Base-by-base conservation (phyloP, 2,888 invertebrate genomes). In the Apodemia mormo region DNA sequence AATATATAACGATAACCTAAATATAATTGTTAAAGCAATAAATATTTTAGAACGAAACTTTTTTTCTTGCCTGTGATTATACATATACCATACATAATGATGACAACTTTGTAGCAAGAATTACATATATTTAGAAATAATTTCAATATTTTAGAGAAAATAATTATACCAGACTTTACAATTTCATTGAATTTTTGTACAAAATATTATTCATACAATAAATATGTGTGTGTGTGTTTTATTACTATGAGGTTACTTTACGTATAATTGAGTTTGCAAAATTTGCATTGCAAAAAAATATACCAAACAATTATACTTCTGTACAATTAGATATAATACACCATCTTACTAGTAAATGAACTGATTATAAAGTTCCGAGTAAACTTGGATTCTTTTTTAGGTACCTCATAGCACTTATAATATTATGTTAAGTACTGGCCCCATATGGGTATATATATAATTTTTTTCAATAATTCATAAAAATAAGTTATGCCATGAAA, bases 161-260 rank as follows among this genome's bases (percentile, higher is more conserved):
- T 81, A 84, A 83, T 83, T 81, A 85, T 82, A 82, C 90, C 90
- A 90, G 90, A 90, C 88, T 90, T 88, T 86, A 87, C 82, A 87
- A 86, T 87, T 88, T 83, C 84, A 14, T 12, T 33, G 61, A 61
- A 61, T 40, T 40, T 29, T 89, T 90, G 87, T 91, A 90, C 90
- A 90, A 86, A 81, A 87, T 84, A 86, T 85, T 84, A 78, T 85
- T 82, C 84, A 79, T 49, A 49, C 49, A 49, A 14, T 49, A 49
- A 79, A 82, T 84, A 69, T 70, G 22, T 69, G 66, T 10, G 65
- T 64, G 68, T 45, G 68, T 61, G 68, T 67, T 71, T 80, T 49
- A 49, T 49, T 49, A 49, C 14, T 49, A 14, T 67, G 8, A 81
- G 79, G 77, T 78, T 78, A 82, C 85, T 86, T 77, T 89, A 90